A percentile compares a stretch with the other conserved stretches of the same genome.
Conservation (phyloP, 2,113 vertebrate species). For the Paramisgurnus dabryanus region DNA sequence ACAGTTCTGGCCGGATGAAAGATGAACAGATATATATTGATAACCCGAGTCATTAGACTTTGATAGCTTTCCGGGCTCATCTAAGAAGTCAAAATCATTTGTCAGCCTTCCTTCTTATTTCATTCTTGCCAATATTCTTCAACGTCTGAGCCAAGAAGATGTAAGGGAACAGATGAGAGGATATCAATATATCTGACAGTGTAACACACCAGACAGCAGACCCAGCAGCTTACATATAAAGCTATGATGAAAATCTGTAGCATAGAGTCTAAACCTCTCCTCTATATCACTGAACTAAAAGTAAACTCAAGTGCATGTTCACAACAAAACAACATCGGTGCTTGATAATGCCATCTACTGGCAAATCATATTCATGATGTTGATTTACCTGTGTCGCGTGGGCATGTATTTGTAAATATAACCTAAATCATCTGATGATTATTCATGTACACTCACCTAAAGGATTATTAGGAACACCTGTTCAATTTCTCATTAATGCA, state of each 20-base stretch:
- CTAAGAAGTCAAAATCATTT: background rate
- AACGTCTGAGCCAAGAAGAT: background rate
- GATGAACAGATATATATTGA: background rate
- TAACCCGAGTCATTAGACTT: background rate
- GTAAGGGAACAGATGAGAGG: background rate
- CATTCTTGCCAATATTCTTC: background rate
- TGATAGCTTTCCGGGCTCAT: background rate
- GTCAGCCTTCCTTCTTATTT: background rate
- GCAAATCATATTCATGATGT: background rate
- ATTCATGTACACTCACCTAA: too few relatives aligned
- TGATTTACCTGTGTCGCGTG: background rate
- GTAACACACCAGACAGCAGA: background rate
- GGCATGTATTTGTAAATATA: background rate
- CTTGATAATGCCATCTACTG: constrained; percentile 20
- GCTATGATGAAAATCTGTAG: background rate
- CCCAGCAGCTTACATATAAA: background rate
- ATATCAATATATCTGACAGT: background rate
- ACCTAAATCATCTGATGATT: background rate
- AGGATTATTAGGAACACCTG: too few relatives aligned
- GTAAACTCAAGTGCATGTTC: background rate
- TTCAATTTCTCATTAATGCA: too few relatives aligned
- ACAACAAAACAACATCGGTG: background rate
- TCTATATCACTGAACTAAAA: background rate
- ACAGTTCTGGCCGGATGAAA: background rate
- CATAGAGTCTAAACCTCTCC: background rate